phyloP scores from a whole-genome alignment of 1,140 invertebrate genomes.

The Drosophila santomea region DNA sequence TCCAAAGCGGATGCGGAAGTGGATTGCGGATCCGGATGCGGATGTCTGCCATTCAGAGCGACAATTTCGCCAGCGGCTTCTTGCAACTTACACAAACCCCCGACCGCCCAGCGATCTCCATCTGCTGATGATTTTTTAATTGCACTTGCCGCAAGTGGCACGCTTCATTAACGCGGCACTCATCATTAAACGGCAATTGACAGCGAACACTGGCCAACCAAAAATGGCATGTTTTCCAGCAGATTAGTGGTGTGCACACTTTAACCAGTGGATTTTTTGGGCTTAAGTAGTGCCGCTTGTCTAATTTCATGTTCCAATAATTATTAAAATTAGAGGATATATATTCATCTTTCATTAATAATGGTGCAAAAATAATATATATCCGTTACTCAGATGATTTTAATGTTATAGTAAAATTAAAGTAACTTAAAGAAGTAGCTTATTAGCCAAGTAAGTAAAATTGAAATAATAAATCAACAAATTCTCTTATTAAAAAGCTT shows the following conservation, averaged over 20 bases:
- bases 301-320: too few species aligned
- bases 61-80: constrained; percentile 53
- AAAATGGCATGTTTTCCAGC: not conserved
- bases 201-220: constrained; percentile 36
- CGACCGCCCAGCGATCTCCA: not conserved
- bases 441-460: too few species aligned
- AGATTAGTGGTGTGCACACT: constrained; percentile 2
- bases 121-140: constrained; percentile 79
- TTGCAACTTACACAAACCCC: constrained; percentile 61
- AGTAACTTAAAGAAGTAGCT: too few species aligned
- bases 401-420: too few species aligned
- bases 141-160: constrained; percentile 44
- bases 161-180: constrained; percentile 59
- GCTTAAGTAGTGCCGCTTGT: too few species aligned
- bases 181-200: constrained; percentile 52
- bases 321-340: too few species aligned
- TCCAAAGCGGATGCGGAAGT: constrained; percentile 35
- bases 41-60: constrained; percentile 57
- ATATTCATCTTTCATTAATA: too few species aligned
- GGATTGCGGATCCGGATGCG: constrained; percentile 22
- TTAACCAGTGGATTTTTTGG: not conserved
- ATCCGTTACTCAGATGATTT: too few species aligned
- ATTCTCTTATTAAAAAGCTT: too few species aligned
- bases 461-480: too few species aligned
- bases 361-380: too few species aligned